Evolutionary conservation across 1,140 invertebrate species (phyloP).

Genomic region (Caenorhabditis briggsae): DNA sequence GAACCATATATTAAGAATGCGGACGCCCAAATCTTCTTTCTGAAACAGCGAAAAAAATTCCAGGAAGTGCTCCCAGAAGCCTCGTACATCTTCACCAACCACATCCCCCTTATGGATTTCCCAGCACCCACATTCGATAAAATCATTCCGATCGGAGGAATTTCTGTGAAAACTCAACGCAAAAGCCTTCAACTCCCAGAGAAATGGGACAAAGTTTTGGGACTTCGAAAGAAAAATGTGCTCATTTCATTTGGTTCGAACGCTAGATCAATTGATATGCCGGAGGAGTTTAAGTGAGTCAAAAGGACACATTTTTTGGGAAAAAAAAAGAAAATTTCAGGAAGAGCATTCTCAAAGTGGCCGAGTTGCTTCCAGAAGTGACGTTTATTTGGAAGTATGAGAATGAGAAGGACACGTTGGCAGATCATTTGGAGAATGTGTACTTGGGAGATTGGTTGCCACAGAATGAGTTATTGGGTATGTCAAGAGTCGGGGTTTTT

Average conservation of each 20-base stretch:
- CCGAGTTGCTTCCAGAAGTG: slow-evolving; percentile 56
- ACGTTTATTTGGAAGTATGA: slow-evolving; percentile 70
- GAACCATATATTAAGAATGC: too few relatives aligned
- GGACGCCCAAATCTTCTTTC: too few relatives aligned
- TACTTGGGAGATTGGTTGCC: slow-evolving; percentile 64
- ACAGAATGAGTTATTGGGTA: slow-evolving; percentile 64
- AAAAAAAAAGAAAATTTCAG: neutral
- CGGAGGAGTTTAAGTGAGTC: slow-evolving; percentile 60
- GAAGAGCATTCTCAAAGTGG: slow-evolving; percentile 29
- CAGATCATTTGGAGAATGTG: slow-evolving; percentile 60
- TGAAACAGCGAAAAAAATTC: neutral
- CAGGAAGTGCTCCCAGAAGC: slow-evolving; percentile 32
- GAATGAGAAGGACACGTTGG: slow-evolving; percentile 63
- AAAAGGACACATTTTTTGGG: neutral
- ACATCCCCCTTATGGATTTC: slow-evolving; percentile 56
- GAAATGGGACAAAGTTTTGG: slow-evolving; percentile 62
- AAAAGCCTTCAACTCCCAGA: slow-evolving; percentile 37
- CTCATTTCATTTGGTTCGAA: slow-evolving; percentile 68
- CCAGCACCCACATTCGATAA: slow-evolving; percentile 51
- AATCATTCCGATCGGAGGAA: slow-evolving; percentile 57
- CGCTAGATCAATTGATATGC: slow-evolving; percentile 62
- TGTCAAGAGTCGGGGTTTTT: neutral
- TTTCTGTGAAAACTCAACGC: slow-evolving; percentile 39
- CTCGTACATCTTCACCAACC: slow-evolving; percentile 16
- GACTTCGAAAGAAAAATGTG: slow-evolving; percentile 57